phyloP scores from a whole-genome alignment of 2,888 invertebrate genomes.

The Automeris io region DNA sequence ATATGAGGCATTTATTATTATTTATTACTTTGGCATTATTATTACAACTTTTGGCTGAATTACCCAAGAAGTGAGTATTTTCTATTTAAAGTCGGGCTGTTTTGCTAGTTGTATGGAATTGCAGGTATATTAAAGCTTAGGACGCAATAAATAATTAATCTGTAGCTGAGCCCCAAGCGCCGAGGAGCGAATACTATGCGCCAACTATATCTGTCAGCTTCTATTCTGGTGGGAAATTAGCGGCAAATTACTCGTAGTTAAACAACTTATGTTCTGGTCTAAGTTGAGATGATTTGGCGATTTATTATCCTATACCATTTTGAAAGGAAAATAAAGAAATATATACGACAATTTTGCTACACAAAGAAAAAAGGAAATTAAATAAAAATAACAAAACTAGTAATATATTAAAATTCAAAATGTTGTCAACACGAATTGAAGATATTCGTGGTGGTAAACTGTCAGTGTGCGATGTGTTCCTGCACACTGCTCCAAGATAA shows the following conservation, averaged over 20 bases:
- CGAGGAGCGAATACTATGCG: neutral
- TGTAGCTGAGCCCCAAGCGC: neutral
- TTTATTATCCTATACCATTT: too few species aligned
- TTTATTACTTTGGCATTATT: neutral
- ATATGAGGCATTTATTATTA: neutral
- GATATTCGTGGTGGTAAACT: too few species aligned
- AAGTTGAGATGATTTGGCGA: neutral
- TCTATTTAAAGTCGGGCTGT: too few species aligned
- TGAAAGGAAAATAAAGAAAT: too few species aligned
- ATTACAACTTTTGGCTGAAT: neutral
- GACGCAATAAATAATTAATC: constrained; percentile 1
- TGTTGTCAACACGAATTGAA: too few species aligned
- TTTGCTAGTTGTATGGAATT: too few species aligned
- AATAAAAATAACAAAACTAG: too few species aligned
- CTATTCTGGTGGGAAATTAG: constrained; percentile 38
- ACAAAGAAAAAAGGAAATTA: too few species aligned
- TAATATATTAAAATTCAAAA: too few species aligned
- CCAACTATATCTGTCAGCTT: constrained; percentile 6
- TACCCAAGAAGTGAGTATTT: neutral
- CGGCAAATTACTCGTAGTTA: constrained; percentile 31
- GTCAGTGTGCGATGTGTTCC: too few species aligned
- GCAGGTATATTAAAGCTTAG: neutral
- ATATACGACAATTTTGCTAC: too few species aligned
- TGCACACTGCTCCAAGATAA: too few species aligned
- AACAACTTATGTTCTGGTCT: neutral